Conservation (phyloP, 2,797 vertebrate species). For the Tapera naevia region DNA sequence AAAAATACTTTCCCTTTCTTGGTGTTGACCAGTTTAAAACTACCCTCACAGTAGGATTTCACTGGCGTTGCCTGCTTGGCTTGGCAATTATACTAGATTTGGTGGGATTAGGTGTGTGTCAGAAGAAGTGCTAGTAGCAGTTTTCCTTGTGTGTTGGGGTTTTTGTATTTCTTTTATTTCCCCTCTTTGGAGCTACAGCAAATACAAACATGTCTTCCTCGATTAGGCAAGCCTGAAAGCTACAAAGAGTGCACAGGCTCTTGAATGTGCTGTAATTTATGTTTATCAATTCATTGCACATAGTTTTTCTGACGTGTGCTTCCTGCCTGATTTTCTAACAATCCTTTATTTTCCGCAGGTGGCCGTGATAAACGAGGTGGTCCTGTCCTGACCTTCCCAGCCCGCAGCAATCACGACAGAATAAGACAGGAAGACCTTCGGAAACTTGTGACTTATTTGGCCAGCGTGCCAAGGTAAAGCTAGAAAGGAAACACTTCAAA, state of each 20-base stretch:
- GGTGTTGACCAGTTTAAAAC: background rate
- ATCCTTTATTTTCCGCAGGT: constrained; percentile 78
- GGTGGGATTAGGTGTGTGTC: constrained; percentile 1
- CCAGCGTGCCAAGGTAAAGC: constrained; percentile 95
- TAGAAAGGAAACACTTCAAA: constrained; percentile 64
- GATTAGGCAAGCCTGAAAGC: constrained; percentile 17
- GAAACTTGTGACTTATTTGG: constrained; percentile 96
- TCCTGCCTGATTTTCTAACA: constrained; percentile 70
- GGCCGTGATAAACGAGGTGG: constrained; percentile 97
- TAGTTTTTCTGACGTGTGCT: constrained; percentile 45
- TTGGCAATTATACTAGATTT: background rate
- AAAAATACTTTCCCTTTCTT: constrained; percentile 8
- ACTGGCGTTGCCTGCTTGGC: background rate
- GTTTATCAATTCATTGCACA: constrained; percentile 49
- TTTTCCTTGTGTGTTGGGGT: background rate
- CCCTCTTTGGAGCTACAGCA: background rate
- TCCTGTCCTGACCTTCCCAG: constrained; percentile 96
- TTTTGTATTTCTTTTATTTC: background rate
- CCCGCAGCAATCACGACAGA: constrained; percentile 97
- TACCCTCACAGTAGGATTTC: background rate
- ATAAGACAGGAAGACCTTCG: constrained; percentile 98
- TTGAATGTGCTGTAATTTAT: constrained; percentile 26
- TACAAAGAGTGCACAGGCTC: background rate
- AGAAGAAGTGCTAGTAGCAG: background rate
- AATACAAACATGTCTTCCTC: background rate